phyloP scores from a whole-genome alignment of 1,140 invertebrate genomes.

The Drosophila obscura region DNA sequence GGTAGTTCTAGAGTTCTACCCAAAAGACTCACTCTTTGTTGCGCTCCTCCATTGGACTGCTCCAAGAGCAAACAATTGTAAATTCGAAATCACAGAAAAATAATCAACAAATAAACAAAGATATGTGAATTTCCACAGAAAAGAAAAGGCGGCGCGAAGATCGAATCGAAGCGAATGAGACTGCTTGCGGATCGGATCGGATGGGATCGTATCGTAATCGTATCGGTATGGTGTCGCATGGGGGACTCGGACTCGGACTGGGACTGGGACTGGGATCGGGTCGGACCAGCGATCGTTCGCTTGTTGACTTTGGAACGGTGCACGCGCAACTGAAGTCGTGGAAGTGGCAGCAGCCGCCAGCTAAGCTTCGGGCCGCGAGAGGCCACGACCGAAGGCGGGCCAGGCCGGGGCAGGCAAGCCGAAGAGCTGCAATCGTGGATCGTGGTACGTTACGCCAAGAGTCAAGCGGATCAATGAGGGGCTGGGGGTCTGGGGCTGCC shows the following conservation, averaged over 20 bases:
- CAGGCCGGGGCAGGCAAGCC: neutral
- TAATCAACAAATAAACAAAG: no score
- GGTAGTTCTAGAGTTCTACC: no score
- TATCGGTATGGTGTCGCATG: neutral
- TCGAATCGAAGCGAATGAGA: no score
- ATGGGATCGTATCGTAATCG: no score
- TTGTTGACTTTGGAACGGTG: conserved; percentile 78
- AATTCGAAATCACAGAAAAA: no score
- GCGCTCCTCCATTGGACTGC: neutral
- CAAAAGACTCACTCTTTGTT: no score
- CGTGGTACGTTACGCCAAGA: neutral
- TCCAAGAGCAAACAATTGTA: no score
- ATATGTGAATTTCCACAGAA: no score
- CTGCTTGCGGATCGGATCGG: no score
- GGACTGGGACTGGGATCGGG: conserved; percentile 10
- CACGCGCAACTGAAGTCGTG: conserved; percentile 66
- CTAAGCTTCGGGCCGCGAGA: conserved; percentile 51
- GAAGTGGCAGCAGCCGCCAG: conserved; percentile 43
- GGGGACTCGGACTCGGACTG: conserved; percentile 4
- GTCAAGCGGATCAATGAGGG: conserved; percentile 12
- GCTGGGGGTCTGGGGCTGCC: neutral
- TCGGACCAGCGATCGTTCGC: conserved; percentile 43
- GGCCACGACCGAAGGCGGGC: conserved; percentile 25
- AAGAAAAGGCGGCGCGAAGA: no score
- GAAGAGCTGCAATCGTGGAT: conserved; percentile 21